Evolutionary conservation across 2,113 vertebrate species (phyloP), one percentile per base, ranked within the genome.

Genomic region (Cricetomys ansorgei): DNA sequence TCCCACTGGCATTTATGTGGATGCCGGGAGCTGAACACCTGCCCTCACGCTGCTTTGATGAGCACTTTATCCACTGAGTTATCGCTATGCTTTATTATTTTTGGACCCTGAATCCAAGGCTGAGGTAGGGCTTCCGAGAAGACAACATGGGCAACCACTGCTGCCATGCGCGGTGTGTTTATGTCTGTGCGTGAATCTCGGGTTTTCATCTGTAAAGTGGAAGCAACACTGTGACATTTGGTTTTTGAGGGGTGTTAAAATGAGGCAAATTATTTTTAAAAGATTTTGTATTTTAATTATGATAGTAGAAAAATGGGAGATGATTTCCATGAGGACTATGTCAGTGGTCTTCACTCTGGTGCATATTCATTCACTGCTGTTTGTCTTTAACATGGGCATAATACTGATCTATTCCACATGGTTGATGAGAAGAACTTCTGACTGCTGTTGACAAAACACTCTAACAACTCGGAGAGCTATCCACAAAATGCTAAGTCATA

Each of bases 391-490:
- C 88, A 67, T 90, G 90, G 12, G 55, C 48, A 91, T 77, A 19
- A 69, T 48, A 92, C 72, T 96, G 65, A 83, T 79, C 76, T 90
- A 91, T 76, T 97, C 95, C 55, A 69, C 89, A 85, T 67, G 65
- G 59, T 53, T 83, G 59, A 90, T 96, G 84, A 95, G 77, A 96
- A 92, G 65, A 91, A 88, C 73, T 72, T 87, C 75, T 96, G 94
- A 96, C 93, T 96, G 92, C 31, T 90, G 45, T 95, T 95, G 93
- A 43, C 72, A 96, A 96, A 94, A 83, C 76, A 97, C 95, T 97
- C 88, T 93, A 91, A 97, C 90, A 97, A 95, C 55, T 90, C 59
- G 19, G n/a, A 95, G 37, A 77, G 48, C n/a, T 92, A 69, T 83
- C 92, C 92, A 65, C 65, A 92, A 96, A 97, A 97, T 94, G 85